Percentiles rank a stretch among this genome's conserved stretches.
These are phyloP conservation scores for Bostrychus sinensis DNA, from an alignment of 2,113 vertebrate species.

Conservation along the genomic window DNA sequence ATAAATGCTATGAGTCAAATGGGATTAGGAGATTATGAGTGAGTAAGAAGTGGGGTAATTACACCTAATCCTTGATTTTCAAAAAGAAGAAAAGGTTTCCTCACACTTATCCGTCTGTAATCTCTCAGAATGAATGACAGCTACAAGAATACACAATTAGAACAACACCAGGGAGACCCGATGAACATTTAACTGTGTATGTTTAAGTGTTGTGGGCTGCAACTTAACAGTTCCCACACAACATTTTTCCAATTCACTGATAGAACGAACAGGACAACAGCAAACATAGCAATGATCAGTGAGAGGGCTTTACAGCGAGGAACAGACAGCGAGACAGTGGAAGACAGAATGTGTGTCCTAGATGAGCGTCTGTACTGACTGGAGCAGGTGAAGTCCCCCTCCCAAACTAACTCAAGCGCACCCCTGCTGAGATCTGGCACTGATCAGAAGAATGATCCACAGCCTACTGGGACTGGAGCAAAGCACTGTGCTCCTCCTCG, in stretches of 20 bases:
- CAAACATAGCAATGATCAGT: constrained; percentile 7
- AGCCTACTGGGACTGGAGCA: constrained; percentile 48
- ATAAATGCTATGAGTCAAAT: constrained; percentile 53
- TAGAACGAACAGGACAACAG: not conserved
- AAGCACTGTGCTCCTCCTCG: constrained; percentile 44
- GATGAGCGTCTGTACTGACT: constrained; percentile 49
- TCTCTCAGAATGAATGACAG: constrained; percentile 45
- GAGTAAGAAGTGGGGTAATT: constrained; percentile 58
- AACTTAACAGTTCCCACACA: not conserved
- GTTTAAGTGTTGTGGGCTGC: not conserved
- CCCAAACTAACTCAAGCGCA: constrained; percentile 14
- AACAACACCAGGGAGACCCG: not conserved
- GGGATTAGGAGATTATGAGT: constrained; percentile 65
- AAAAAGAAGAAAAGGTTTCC: constrained; percentile 25
- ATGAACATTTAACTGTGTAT: not conserved
- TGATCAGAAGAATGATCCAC: constrained; percentile 54
- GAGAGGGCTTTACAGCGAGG: not conserved
- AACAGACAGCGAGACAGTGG: constrained; percentile 6
- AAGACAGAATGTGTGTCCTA: constrained; percentile 54
- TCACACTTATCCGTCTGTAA: constrained; percentile 42
- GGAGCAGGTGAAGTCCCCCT: constrained; percentile 14
- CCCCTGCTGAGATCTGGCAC: constrained; percentile 60
- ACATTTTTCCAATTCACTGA: not conserved
- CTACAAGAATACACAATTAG: not conserved
- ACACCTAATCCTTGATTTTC: constrained; percentile 58